These are phyloP conservation scores for Morpho achilles DNA, from an alignment of 2,888 invertebrate species.

Conservation along the genomic window DNA sequence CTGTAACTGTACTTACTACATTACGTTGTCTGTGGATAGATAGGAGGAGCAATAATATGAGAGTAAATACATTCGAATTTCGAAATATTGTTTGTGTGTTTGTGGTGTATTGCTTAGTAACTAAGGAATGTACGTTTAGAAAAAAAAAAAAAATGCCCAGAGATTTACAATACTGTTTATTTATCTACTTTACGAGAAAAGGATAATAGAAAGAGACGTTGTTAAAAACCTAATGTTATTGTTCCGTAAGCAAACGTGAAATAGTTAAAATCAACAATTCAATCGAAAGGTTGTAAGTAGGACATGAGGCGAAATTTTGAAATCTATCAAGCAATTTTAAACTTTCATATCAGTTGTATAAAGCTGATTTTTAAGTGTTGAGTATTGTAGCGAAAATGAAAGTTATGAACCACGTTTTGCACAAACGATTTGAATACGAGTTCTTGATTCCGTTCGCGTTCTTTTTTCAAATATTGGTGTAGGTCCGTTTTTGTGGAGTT, in stretches of 20 bases:
- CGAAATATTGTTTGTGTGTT: too few species aligned
- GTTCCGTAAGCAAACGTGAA: conserved; percentile 49
- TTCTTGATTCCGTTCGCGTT: conserved; percentile 30
- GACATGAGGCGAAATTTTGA: conserved; percentile 64
- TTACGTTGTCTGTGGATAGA: too few species aligned
- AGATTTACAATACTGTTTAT: too few species aligned
- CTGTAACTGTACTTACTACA: too few species aligned
- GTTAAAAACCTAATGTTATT: conserved; percentile 34
- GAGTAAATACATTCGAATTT: too few species aligned
- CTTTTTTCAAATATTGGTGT: conserved; percentile 26
- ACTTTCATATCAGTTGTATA: conserved; percentile 32
- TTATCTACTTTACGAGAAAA: not conserved
- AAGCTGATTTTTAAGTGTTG: conserved; percentile 34
- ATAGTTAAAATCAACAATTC: conserved; percentile 68
- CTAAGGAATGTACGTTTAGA: too few species aligned
- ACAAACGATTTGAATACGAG: conserved; percentile 71
- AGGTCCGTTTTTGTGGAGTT: conserved; percentile 23
- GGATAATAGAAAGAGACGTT: conserved; percentile 12
- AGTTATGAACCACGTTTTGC: conserved; percentile 67
- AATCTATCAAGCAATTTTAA: conserved; percentile 32
- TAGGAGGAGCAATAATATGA: too few species aligned
- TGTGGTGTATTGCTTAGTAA: too few species aligned
- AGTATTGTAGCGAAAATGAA: conserved; percentile 62
- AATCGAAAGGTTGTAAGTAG: conserved; percentile 66
- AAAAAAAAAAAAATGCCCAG: too few species aligned